Base-by-base conservation (phyloP, 2,888 invertebrate species). In the Leptopterna dolabrata region DNA sequence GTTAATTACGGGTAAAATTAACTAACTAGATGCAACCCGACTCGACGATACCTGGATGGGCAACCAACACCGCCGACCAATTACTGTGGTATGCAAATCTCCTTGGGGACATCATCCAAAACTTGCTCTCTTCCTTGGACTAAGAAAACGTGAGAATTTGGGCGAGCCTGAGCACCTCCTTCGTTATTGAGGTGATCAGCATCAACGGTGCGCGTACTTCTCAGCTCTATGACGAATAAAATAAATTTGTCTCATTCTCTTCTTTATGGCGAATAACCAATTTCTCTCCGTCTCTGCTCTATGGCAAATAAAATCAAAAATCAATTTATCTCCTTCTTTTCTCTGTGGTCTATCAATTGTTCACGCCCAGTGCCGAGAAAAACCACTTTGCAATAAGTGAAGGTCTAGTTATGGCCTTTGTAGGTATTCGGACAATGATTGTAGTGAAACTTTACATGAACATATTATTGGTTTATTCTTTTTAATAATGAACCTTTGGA, bases 1-100 rank as follows among this genome's bases (percentile, higher is more conserved):
- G 63, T 63, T 63, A 63, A 63, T 63, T 63, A 63, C 63, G 63
- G 63, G 63, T 63, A 24, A 63, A 63, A 63, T 63, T 63, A 63
- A 63, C 63, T 63, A 24, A 63, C 24, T 19, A 24, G 63, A 24
- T 63, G 63, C 24, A 63, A 63, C 63, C 24, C 36, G 7, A 36
- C 36, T 2, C 2, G 36, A 24, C 24, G 63, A 63, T 63, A 63
- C 63, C 63, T 63, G 63, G 63, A 63, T 63, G 63, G 63, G 63
- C 63, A 63, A 63, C 63, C 63, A 24, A 63, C 63, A 63, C 63
- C 63, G 24, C 63, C 63, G 27, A 63, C 24, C 63, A 63, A 63
- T 63, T 63, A 63, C 24, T 19, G 19, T 4, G 63, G 19, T 24
- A 24, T 19, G 24, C 19, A 63, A 63, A 24, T 24, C 63, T 24